Base-by-base conservation (phyloP, 2,797 vertebrate genomes). In the Rhabdomys pumilio region DNA sequence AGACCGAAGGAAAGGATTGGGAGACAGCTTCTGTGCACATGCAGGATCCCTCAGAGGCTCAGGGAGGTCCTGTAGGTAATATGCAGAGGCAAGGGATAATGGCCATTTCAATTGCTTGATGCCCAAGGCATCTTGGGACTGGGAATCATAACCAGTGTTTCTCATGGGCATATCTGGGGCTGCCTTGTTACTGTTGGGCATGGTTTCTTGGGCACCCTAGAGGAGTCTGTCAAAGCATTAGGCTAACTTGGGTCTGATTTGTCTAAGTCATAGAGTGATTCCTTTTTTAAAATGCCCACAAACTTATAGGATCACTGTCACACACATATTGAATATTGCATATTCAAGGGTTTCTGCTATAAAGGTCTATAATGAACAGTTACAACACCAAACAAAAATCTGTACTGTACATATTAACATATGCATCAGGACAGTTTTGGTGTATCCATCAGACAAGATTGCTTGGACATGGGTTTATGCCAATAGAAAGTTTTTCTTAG, bases 81-180 rank as follows among this genome's bases (percentile, higher is more conserved):
- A 94, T 50, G 97, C 88, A 0, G 99, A 99, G 34, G 97, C 94
- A 50, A 99, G 99, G 0, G 99, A 96, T 41, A 98, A 97, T 0
- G 99, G 99, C 6, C 89, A 96, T 86, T 99, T 99, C 96, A 99
- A 96, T 1, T 98, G 97, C 88, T 93, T 96, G 95, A 98, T 97
- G 67, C 98, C 98, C 98, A 98, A 98, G 95, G 98, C 0, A 0
- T 99, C 98, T 69, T 91, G 97, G 98, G 97, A 96, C 88, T 98
- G 96, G 95, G 98, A 98, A 72, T 97, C 97, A 55, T 98, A 98
- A 0, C 98, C 98, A 0, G 97, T 97, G 85, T 99, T 98, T 90
- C 98, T 98, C 0, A 98, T 97, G 3, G 98, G 98, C 94, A 87
- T 76, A 44, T 98, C 97, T 20, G 96, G 96, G 73, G 95, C 96